Conservation (phyloP, 2,113 vertebrate genomes). For the Tachuris rubrigastra region DNA sequence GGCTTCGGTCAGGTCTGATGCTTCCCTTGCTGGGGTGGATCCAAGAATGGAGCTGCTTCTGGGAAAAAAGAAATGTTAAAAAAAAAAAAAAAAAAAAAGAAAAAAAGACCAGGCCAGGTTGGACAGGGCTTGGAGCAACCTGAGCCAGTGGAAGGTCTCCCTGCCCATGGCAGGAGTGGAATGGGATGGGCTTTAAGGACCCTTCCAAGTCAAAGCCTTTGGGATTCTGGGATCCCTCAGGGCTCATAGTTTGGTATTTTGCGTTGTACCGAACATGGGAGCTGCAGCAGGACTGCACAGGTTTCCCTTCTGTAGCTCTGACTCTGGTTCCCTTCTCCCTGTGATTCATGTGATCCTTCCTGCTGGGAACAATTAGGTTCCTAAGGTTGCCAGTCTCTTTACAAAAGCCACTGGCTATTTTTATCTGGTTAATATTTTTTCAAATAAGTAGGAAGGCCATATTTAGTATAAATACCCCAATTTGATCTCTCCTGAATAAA, state of each 20-base stretch:
- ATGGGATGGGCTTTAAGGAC: background rate
- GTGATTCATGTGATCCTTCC: rapidly evolving
- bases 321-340: background rate
- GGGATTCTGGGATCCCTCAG: background rate
- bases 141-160: rapidly evolving
- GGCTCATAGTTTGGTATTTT: background rate
- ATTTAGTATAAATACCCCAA: background rate
- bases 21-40: background rate
- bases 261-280: rapidly evolving
- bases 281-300: background rate
- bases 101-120: background rate
- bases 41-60: background rate
- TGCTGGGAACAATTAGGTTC: background rate
- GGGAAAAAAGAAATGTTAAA: no score
- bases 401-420: background rate
- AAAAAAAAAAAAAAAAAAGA: background rate
- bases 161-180: background rate
- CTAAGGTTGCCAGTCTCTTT: background rate
- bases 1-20: background rate
- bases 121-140: background rate
- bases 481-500: background rate
- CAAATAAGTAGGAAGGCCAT: background rate
- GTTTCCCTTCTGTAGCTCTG: background rate
- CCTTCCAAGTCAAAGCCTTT: background rate
- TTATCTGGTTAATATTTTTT: background rate